Evolutionary conservation across 1,140 invertebrate species (phyloP).

Genomic region (Plectrocnemia conspersa): DNA sequence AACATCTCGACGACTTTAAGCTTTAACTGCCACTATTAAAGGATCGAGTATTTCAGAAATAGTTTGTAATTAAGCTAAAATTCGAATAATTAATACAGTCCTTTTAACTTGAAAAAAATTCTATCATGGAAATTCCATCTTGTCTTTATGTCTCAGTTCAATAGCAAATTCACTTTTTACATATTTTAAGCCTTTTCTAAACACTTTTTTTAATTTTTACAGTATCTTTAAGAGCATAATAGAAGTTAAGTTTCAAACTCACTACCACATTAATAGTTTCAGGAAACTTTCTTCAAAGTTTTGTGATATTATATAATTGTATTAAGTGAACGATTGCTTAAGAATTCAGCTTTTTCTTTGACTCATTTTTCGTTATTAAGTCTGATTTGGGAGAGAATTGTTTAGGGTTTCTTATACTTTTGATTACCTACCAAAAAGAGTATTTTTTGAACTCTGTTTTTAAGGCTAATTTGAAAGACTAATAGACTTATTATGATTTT

Average conservation of each 20-base stretch:
- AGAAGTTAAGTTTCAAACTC: no score
- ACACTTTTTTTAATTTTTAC: no score
- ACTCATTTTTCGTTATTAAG: neutral
- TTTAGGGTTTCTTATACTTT: neutral
- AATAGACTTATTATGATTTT: no score
- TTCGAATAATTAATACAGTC: no score
- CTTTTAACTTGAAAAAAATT: constrained; percentile 4
- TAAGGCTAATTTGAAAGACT: constrained; percentile 3
- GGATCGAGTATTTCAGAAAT: no score
- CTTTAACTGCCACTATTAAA: no score
- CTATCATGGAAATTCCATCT: constrained; percentile 4
- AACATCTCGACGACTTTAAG: no score
- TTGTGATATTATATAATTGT: neutral
- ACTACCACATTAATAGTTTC: neutral
- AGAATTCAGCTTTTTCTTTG: neutral
- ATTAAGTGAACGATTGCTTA: neutral
- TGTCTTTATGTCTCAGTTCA: no score
- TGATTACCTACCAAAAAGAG: neutral
- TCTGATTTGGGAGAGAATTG: neutral
- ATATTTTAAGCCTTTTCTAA: no score
- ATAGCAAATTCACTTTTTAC: no score
- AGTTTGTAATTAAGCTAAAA: no score
- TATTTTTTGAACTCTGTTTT: neutral
- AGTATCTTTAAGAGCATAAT: no score
- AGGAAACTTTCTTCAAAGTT: neutral